Base-by-base conservation (phyloP, 2,113 vertebrate genomes). In the Chaetodon trifascialis region DNA sequence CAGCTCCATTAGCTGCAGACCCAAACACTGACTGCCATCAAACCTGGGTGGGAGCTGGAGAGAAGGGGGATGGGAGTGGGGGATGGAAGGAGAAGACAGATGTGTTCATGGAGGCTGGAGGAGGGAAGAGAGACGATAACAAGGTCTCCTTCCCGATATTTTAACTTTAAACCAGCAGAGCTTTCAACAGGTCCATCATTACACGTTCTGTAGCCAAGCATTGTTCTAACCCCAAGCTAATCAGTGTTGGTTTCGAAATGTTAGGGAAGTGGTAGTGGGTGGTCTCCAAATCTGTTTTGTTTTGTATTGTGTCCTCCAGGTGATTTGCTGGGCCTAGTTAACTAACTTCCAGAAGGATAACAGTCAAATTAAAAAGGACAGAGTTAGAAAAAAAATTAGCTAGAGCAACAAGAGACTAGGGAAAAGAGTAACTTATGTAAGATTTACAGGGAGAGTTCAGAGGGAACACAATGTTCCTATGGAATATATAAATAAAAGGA, bases 381-480 rank as follows among this genome's bases (percentile, higher is more conserved):
- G 7, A 46, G 44, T 9, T 23, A 16, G 23, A 21, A 42, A 30
- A 56, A 11, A 6, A n/a, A n/a, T 16, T 55, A 82, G 63, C 11
- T 4, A 17, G 23, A 44, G 25, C 30, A 75, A 44, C 36, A 23
- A 68, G 11, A 38, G 64, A 19, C 19, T n/a, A 42, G 19, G 60
- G 1, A 63, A 62, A 51, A 15, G 23, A 17, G 65, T 21, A 34
- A 34, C 51, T 75, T 80, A 56, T 73, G 69, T 40, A 66, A 56
- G 73, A 59, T 73, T 73, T 59, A 59, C 58, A 73, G 66, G 23
- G 19, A 44, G 60, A 54, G 68, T 58, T 51, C 44, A 51, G 34
- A 75, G 54, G 71, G 85, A 92, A 91, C 82, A 90, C 38, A 49
- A 56, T 86, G 90, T 91, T 90, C 88, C 62, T 91, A 87, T 89